Evolutionary conservation across 2,113 vertebrate genomes (phyloP), one percentile per base, ranked within the genome.

Genomic region (Pygoscelis antarcticus): DNA sequence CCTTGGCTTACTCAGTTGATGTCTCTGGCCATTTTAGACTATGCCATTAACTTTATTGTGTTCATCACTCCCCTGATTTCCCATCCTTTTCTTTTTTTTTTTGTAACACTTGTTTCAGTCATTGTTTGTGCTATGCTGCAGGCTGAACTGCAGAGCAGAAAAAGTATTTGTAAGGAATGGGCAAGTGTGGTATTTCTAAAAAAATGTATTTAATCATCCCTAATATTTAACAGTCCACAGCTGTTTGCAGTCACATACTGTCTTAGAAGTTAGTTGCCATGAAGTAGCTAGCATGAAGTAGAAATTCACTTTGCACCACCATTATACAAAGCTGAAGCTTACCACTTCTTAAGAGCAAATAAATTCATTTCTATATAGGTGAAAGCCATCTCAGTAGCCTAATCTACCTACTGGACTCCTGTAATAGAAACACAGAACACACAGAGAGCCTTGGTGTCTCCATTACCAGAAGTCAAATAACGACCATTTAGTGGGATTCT

Each of bases 401-500:
- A 52, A 61, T 44, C 20, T 52, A 72, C 8, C 34, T 68, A 89
- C 74, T 89, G 49, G 77, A 40, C 11, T n/a, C 51, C 40, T 88
- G 36, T 47, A 75, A 38, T 7, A 83, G 72, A 86, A 92, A 90
- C 49, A 71, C 2, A 75, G 2, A 71, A 66, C 26, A 72, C 11
- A 23, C 15, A 80, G 30, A 75, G 6, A 78, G 47, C 70, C 65
- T 75, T 65, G 49, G 44, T 84, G 49, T 65, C 54, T 91, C 81
- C 74, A 54, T 72, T 91, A 94, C 30, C 34, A 85, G 81, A 65
- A 94, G 70, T 58, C 70, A 96, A 91, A 84, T 79, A 87, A 81
- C 2, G 12, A 87, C 57, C 51, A 80, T 85, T 93, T 89, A 95
- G 78, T 61, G 70, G 51, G 34, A 82, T 93, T 89, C 65, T 92